phyloP scores from a whole-genome alignment of 2,888 invertebrate genomes.

The Hyppa rectilinea region DNA sequence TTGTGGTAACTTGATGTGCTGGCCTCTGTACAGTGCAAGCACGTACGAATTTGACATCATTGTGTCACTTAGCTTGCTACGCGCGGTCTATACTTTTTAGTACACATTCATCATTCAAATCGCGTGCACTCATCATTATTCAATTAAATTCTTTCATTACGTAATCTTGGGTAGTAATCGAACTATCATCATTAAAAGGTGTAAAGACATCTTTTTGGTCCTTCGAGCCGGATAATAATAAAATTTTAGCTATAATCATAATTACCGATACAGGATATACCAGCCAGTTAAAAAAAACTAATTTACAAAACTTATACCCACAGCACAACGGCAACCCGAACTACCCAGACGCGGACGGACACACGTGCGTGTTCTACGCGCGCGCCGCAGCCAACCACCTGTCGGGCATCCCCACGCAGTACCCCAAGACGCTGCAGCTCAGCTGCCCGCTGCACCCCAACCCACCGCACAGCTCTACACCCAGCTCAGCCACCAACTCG shows the following conservation, averaged over 20 bases:
- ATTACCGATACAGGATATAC: background rate
- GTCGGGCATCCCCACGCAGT: conserved; percentile 84
- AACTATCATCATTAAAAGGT: no score
- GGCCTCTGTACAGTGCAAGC: no score
- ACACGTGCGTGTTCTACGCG: conserved; percentile 89
- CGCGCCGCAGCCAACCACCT: conserved; percentile 89
- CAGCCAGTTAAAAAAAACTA: background rate
- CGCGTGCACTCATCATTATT: no score
- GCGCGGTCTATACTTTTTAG: no score
- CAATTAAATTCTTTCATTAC: no score
- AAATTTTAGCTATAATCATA: background rate
- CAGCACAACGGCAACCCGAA: conserved; percentile 99
- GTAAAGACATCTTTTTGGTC: no score
- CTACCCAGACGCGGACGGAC: conserved; percentile 93
- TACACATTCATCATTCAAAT: no score
- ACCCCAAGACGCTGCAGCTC: conserved; percentile 82
- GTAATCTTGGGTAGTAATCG: no score
- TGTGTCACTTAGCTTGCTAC: no score
- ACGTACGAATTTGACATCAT: no score
- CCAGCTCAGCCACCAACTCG: conserved; percentile 75
- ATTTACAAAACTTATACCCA: conserved; percentile 15
- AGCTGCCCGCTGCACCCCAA: conserved; percentile 84
- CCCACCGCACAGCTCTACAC: conserved; percentile 71
- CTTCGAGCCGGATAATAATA: no score
- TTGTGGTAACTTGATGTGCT: no score